Conservation (phyloP, 2,113 vertebrate species). For the Podarcis cretensis region DNA sequence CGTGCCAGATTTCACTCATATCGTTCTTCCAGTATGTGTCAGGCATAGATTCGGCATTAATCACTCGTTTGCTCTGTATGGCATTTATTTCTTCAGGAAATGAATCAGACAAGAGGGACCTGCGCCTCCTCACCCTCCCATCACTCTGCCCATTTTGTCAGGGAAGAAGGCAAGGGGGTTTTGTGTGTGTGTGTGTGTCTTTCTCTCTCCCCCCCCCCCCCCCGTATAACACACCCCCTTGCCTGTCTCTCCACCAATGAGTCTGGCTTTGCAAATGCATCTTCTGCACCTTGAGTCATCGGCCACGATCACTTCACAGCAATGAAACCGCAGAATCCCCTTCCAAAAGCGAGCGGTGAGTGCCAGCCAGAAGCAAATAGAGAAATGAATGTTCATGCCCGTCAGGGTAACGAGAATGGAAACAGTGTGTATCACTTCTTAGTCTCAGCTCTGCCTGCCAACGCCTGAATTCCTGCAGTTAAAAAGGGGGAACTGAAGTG, state of each 20-base stretch:
- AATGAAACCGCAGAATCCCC: slow-evolving; percentile 64
- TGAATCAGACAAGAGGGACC: slow-evolving; percentile 76
- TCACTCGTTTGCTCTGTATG: slow-evolving; percentile 61
- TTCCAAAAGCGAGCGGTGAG: slow-evolving; percentile 44
- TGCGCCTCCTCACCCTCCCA: slow-evolving; percentile 62
- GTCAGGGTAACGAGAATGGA: neutral
- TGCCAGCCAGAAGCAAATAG: slow-evolving; percentile 47
- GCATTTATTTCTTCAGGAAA: slow-evolving; percentile 78
- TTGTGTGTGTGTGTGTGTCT: slow-evolving; percentile 27
- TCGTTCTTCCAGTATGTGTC: slow-evolving; percentile 62
- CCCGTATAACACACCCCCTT: too few relatives aligned
- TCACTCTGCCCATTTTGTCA: slow-evolving; percentile 40
- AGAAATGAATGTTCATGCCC: slow-evolving; percentile 30
- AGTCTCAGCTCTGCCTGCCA: neutral
- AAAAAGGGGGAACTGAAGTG: neutral
- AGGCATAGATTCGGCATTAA: slow-evolving; percentile 68
- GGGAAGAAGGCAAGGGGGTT: slow-evolving; percentile 56
- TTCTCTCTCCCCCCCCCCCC: too few relatives aligned
- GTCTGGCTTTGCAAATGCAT: slow-evolving; percentile 73
- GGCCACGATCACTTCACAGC: slow-evolving; percentile 67
- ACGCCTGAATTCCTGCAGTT: neutral
- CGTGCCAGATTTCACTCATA: slow-evolving; percentile 51
- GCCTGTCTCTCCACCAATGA: slow-evolving; percentile 48
- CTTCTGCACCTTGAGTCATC: slow-evolving; percentile 73
- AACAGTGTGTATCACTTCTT: slow-evolving; percentile 46